Percentiles rank a stretch among this genome's conserved stretches.
These are phyloP conservation scores for Zoanthus solanderi DNA, from an alignment of 92 coral and sea anemone genomes.

Conservation along the genomic window DNA sequence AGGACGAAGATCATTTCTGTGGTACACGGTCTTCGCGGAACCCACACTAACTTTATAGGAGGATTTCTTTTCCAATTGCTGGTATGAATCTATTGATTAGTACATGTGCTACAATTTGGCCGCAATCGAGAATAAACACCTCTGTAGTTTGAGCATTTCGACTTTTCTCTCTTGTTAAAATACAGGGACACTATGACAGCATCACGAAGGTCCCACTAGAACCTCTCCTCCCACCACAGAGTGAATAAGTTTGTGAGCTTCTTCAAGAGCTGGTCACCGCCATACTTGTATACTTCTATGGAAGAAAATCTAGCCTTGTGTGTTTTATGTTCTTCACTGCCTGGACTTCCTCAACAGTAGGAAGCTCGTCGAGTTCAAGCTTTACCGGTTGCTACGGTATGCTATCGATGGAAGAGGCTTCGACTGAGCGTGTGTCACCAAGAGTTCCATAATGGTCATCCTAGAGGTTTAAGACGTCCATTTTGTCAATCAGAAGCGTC, in stretches of 20 bases:
- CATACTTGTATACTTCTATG: constrained; percentile 6
- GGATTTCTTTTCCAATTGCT: too few relatives aligned
- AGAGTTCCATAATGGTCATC: neutral
- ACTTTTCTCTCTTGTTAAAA: too few relatives aligned
- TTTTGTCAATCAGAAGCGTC: constrained; percentile 36
- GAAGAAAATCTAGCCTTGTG: too few relatives aligned
- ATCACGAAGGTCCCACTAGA: too few relatives aligned
- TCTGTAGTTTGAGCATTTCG: too few relatives aligned
- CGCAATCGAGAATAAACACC: too few relatives aligned
- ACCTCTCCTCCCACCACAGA: neutral
- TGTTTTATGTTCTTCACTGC: neutral
- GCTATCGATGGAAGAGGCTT: neutral
- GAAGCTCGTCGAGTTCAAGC: neutral
- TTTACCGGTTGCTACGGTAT: neutral
- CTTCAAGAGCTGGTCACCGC: constrained; percentile 9
- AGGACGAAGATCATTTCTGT: too few relatives aligned
- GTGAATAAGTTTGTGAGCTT: neutral
- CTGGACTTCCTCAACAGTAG: neutral
- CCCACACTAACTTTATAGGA: too few relatives aligned
- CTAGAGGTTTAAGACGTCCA: neutral
- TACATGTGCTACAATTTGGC: too few relatives aligned
- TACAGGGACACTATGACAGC: too few relatives aligned
- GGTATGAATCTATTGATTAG: too few relatives aligned
- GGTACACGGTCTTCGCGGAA: too few relatives aligned
- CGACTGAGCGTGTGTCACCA: constrained; percentile 12